A percentile compares a stretch with the other conserved stretches of the same genome.
phyloP scores from a whole-genome alignment of 2,113 vertebrate genomes.

The Rhea pennata region DNA sequence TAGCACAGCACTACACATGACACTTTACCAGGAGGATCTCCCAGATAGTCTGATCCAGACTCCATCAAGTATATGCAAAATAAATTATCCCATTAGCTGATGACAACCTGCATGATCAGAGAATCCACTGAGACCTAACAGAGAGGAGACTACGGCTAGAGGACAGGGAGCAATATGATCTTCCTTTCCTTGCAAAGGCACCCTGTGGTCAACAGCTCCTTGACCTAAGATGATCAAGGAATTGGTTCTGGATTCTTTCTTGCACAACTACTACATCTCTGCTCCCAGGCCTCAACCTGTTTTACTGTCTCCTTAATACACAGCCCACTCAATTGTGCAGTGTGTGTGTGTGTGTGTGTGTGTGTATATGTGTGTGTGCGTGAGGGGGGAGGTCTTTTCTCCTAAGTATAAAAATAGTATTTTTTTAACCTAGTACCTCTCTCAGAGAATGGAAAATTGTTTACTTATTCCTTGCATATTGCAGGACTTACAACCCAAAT shows the following conservation, averaged over 20 bases:
- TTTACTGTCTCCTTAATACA: background rate
- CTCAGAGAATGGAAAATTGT: slow-evolving; percentile 42
- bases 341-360: background rate
- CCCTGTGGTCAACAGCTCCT: background rate
- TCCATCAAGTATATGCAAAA: background rate
- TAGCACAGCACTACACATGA: fast-evolving
- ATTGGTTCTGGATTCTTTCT: background rate
- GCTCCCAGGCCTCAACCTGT: background rate
- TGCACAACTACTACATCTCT: background rate
- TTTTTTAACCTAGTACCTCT: slow-evolving; percentile 34
- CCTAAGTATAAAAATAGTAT: background rate
- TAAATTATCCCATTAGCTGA: background rate
- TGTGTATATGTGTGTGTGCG: no score
- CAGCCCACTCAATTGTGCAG: background rate
- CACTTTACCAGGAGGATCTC: no score
- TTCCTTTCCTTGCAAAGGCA: background rate
- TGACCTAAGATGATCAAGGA: background rate
- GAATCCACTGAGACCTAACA: background rate
- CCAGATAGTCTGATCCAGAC: fast-evolving
- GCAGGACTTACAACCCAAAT: slow-evolving; percentile 51
- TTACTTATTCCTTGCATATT: slow-evolving; percentile 68
- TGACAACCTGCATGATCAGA: background rate
- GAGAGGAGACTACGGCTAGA: background rate
- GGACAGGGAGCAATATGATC: fast-evolving
- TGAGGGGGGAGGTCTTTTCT: background rate